phyloP scores from a whole-genome alignment of 2,113 vertebrate species.

The Pseudopodoces humilis region DNA sequence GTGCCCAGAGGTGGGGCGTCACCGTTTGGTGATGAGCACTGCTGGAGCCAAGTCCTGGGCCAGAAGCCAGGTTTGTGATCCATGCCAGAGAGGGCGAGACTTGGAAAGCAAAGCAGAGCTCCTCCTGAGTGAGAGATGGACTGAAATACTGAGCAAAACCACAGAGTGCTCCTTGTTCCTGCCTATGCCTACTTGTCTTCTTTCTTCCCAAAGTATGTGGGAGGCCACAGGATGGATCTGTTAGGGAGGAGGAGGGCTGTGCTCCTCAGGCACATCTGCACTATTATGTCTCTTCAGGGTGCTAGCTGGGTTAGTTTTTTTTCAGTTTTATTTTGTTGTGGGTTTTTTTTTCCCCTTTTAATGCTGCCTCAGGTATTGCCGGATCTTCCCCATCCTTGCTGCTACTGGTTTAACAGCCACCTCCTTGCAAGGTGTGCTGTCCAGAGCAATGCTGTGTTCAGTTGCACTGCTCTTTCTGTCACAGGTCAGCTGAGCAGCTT shows the following conservation, averaged over 20 bases:
- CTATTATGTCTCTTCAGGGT: not conserved
- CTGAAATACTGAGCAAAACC: conserved; percentile 51
- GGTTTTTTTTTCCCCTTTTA: not conserved
- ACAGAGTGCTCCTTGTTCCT: conserved; percentile 64
- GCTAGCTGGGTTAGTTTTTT: not conserved
- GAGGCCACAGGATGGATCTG: not conserved
- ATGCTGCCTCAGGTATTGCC: not conserved
- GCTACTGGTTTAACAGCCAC: not conserved
- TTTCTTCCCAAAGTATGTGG: not conserved
- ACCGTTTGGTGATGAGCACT: conserved; percentile 46
- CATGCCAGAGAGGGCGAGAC: conserved; percentile 50
- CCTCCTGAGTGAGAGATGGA: conserved; percentile 53
- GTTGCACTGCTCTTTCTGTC: not conserved
- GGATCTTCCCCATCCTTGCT: not conserved
- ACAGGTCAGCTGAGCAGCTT: not conserved
- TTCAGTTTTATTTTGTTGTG: not conserved
- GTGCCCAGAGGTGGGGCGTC: conserved; percentile 54
- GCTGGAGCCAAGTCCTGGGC: conserved; percentile 47
- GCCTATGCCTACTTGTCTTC: conserved; percentile 19
- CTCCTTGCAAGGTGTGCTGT: not conserved
- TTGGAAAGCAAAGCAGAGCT: conserved; percentile 46
- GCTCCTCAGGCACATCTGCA: not conserved
- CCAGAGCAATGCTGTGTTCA: not conserved
- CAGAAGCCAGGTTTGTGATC: conserved; percentile 45
- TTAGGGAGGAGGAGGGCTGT: not conserved